phyloP scores from a whole-genome alignment of 2,113 vertebrate genomes.

The Larimichthys crocea region DNA sequence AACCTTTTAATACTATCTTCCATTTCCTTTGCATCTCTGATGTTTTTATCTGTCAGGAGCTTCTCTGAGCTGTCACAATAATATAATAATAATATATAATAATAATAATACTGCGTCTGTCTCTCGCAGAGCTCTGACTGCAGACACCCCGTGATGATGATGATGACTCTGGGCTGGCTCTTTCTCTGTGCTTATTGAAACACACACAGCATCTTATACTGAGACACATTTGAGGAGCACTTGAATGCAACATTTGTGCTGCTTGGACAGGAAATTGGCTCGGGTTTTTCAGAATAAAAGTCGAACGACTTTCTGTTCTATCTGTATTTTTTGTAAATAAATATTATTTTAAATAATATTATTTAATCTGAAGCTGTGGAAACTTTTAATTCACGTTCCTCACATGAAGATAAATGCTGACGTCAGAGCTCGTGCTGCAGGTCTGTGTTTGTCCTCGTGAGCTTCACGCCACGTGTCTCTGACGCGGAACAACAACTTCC shows the following conservation, averaged over 20 bases:
- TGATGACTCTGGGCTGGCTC: background rate
- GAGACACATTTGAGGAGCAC: too few relatives aligned
- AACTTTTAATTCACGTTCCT: background rate
- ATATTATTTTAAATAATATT: background rate
- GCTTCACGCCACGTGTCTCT: background rate
- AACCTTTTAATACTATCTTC: background rate
- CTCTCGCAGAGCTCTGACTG: background rate
- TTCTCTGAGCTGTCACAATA: background rate
- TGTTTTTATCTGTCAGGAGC: background rate
- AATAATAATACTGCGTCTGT: background rate
- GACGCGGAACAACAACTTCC: conserved; percentile 42
- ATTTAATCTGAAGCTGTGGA: too few relatives aligned
- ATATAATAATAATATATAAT: too few relatives aligned
- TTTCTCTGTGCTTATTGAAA: background rate
- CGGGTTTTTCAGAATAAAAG: background rate
- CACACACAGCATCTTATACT: background rate
- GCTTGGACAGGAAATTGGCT: background rate
- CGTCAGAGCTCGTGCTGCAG: too few relatives aligned
- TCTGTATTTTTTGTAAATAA: background rate
- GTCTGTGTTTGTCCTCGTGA: background rate
- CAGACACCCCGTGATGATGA: background rate
- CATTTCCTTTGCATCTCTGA: background rate
- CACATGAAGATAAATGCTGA: too few relatives aligned
- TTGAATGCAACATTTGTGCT: background rate
- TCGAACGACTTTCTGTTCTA: background rate